Conservation (phyloP, 2,888 invertebrate genomes). For the Lepidocyrtoides sp. region DNA sequence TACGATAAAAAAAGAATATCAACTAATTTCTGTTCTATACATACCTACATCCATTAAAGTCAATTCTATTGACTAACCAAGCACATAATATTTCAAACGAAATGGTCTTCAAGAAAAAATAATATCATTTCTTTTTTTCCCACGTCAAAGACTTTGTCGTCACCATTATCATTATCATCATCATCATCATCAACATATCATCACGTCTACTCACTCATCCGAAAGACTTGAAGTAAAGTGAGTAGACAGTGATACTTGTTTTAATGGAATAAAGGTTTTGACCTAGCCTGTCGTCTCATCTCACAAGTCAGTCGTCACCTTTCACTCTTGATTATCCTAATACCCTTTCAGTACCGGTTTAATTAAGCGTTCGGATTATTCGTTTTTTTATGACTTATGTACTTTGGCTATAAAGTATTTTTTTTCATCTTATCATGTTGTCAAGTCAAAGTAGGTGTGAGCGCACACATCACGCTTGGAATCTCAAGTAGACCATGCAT, state of each 20-base stretch:
- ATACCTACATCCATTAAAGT: slow-evolving; percentile 55
- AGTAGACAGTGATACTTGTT: slow-evolving; percentile 14
- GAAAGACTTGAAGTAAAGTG: slow-evolving; percentile 6
- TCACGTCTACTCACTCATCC: background rate
- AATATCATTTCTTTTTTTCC: background rate
- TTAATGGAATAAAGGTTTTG: slow-evolving; percentile 81
- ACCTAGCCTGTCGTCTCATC: slow-evolving; percentile 81
- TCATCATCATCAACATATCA: slow-evolving; percentile 18
- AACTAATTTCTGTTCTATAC: slow-evolving; percentile 2
- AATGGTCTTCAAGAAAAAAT: background rate
- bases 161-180: background rate
- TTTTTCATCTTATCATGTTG: background rate
- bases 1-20: background rate
- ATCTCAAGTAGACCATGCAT: background rate
- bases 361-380: slow-evolving; percentile 79
- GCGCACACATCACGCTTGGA: background rate
- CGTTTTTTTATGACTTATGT: slow-evolving; percentile 14
- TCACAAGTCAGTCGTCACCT: slow-evolving; percentile 80
- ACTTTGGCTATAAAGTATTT: background rate
- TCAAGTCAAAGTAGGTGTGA: background rate
- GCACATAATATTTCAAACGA: background rate
- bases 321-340: slow-evolving; percentile 84
- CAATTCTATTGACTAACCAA: slow-evolving; percentile 3
- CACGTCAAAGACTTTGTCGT: background rate
- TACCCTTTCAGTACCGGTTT: slow-evolving; percentile 80